Conservation (phyloP, 2,797 vertebrate species). For the Labeo calbasu region DNA sequence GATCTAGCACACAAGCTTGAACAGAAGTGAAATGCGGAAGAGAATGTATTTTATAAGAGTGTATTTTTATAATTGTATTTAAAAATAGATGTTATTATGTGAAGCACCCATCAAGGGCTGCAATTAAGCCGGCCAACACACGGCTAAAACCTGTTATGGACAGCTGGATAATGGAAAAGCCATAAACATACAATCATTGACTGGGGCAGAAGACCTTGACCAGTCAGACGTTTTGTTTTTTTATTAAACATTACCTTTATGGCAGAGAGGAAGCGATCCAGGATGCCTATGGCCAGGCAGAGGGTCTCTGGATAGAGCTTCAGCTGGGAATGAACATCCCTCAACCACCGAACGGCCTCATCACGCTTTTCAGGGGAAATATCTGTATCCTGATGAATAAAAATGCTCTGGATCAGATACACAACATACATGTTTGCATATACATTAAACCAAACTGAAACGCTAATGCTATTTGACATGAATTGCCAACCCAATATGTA, state of each 20-base stretch:
- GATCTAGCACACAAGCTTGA: neutral
- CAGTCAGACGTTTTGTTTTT: neutral
- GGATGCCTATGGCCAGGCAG: conserved; percentile 90
- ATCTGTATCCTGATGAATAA: conserved; percentile 85
- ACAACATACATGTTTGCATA: neutral
- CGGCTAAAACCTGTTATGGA: neutral
- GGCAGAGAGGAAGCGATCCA: conserved; percentile 94
- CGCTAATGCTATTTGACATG: too few relatives aligned
- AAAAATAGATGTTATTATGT: neutral
- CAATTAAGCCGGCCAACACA: neutral
- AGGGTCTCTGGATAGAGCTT: conserved; percentile 96
- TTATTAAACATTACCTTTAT: conserved; percentile 85
- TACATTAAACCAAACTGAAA: neutral
- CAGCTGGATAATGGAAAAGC: neutral
- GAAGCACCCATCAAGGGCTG: neutral
- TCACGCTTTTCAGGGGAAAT: conserved; percentile 95
- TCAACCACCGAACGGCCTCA: conserved; percentile 93
- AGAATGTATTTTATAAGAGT: neutral
- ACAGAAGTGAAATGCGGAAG: neutral
- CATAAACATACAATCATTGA: conserved; percentile 31
- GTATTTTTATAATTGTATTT: neutral
- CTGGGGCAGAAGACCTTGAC: conserved; percentile 1
- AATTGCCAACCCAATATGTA: neutral
- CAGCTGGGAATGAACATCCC: conserved; percentile 87
- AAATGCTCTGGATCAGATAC: neutral